These are phyloP conservation scores for Pogonomyrmex californicus DNA, from an alignment of 1,140 invertebrate species.

Conservation along the genomic window DNA sequence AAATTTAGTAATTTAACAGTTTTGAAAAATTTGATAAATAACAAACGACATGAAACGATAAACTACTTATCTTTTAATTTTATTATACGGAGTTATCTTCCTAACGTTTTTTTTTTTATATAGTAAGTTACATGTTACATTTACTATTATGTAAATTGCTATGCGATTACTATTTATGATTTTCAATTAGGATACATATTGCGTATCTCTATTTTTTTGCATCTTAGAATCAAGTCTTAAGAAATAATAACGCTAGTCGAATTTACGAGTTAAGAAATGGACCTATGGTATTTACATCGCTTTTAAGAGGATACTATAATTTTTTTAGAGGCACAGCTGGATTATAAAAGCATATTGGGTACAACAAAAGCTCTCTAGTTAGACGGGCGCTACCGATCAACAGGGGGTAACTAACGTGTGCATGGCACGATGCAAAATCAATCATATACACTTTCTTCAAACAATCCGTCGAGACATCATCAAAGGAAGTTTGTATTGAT, in stretches of 20 bases:
- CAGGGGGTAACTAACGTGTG: constrained; percentile 49
- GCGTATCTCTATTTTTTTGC: neutral
- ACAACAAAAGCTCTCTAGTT: constrained; percentile 64
- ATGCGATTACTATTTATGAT: constrained; percentile 17
- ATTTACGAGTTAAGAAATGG: constrained; percentile 16
- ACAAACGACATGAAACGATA: neutral
- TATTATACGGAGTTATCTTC: neutral
- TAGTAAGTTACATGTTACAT: neutral
- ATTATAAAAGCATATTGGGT: constrained; percentile 49
- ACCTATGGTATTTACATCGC: constrained; percentile 63
- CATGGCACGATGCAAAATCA: constrained; percentile 4
- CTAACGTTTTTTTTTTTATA: constrained; percentile 9
- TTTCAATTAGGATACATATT: neutral
- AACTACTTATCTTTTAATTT: constrained; percentile 40
- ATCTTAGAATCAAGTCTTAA: neutral
- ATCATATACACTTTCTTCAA: neutral
- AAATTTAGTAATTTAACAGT: too few relatives aligned
- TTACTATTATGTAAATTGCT: neutral
- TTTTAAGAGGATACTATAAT: constrained; percentile 72
- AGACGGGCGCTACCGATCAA: constrained; percentile 41
- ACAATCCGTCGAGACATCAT: neutral
- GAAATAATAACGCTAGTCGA: neutral
- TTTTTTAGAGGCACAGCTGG: constrained; percentile 71
- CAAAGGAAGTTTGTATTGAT: constrained; percentile 13
- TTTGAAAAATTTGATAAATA: neutral